Percentiles rank a stretch among this genome's conserved stretches.
Conservation (phyloP, 2,113 vertebrate genomes). For the Phainopepla nitens region DNA sequence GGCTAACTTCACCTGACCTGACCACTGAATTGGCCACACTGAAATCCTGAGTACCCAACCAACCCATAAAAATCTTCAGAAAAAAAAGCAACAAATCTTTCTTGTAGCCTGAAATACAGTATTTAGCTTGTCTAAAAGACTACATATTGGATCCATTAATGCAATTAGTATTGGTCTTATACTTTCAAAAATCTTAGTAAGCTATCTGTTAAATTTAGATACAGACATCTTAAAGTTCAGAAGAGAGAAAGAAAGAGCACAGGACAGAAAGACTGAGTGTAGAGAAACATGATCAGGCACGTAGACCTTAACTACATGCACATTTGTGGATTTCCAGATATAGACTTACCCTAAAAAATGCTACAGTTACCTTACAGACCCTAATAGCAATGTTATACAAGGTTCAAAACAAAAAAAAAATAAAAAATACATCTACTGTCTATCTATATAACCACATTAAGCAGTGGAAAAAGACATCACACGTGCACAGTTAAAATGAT, state of each 20-base stretch:
- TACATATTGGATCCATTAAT: background rate
- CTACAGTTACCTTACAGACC: background rate
- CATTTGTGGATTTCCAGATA: background rate
- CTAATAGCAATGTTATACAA: background rate
- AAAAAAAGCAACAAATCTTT: background rate
- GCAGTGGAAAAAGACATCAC: background rate
- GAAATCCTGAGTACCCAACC: background rate
- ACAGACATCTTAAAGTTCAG: background rate
- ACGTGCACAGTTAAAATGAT: background rate
- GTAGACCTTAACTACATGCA: background rate
- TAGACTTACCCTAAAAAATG: background rate
- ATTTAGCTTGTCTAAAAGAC: background rate
- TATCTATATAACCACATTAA: background rate
- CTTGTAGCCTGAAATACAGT: background rate
- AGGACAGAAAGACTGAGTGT: background rate
- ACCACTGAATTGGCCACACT: background rate
- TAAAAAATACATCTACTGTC: background rate
- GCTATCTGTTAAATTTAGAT: background rate
- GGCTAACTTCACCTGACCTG: background rate
- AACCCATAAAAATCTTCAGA: background rate
- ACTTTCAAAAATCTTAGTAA: background rate
- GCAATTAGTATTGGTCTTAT: background rate
- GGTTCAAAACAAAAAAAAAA: background rate
- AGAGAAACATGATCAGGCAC: background rate
- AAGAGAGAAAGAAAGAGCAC: background rate